Conservation (phyloP, 2,113 vertebrate genomes). For the Labeo catla region DNA sequence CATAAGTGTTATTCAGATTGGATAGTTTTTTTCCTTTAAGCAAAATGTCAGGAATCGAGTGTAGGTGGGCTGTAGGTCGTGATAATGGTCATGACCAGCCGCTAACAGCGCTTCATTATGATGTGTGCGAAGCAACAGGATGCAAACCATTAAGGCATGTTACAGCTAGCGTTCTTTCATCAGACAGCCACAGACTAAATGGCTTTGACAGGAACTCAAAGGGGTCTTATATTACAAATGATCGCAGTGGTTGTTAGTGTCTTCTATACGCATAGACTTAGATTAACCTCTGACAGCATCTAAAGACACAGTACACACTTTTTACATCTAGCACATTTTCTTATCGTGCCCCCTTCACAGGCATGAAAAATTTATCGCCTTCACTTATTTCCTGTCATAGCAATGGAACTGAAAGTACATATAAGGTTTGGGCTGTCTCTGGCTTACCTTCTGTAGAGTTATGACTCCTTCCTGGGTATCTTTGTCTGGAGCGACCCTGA, state of each 20-base stretch:
- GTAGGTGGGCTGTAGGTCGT: constrained; percentile 28
- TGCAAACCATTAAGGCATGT: background rate
- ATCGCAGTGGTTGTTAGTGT: constrained; percentile 35
- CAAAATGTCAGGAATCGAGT: constrained; percentile 15
- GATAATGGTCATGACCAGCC: constrained; percentile 13
- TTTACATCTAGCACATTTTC: constrained; percentile 6
- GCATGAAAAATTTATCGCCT: background rate
- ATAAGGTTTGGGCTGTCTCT: background rate
- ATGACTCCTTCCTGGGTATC: constrained; percentile 88
- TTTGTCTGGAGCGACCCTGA: constrained; percentile 84
- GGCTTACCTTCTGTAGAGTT: constrained; percentile 84
- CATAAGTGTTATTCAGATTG: background rate
- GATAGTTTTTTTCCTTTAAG: background rate
- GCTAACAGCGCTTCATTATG: background rate
- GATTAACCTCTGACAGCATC: constrained; percentile 32
- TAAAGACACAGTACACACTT: background rate
- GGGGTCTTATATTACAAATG: constrained; percentile 26
- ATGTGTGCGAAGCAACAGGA: background rate
- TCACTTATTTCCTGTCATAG: constrained; percentile 27
- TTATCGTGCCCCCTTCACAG: background rate
- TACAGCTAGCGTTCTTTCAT: background rate
- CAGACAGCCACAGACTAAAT: constrained; percentile 15
- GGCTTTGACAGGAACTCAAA: constrained; percentile 38
- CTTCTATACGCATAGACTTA: constrained; percentile 11
- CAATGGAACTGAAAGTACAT: background rate